Percentiles rank a stretch among this genome's conserved stretches.
Evolutionary conservation across 2,797 vertebrate genomes (phyloP).

Genomic region (Gymnoscopelus microlampas): DNA sequence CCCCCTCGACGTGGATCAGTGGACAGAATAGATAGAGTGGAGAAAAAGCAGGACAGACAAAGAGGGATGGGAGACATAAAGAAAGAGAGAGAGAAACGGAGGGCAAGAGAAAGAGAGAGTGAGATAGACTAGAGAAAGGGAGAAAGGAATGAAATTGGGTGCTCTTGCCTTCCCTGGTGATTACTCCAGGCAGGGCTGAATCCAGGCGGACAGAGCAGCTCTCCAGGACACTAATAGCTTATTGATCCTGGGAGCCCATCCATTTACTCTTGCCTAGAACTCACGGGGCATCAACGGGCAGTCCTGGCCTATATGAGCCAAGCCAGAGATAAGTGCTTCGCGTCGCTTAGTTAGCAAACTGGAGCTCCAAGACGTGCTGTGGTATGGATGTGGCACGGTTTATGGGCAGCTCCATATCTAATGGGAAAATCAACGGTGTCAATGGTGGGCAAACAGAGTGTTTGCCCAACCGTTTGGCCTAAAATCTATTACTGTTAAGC

Average conservation of each 20-base stretch:
- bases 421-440: no score
- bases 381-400: no score
- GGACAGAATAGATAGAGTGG: not conserved
- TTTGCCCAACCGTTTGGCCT: no score
- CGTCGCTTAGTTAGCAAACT: constrained; percentile 32
- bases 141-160: constrained; percentile 19
- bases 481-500: no score
- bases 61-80: not conserved
- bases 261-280: constrained; percentile 24
- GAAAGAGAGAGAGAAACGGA: not conserved
- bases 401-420: no score
- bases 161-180: constrained; percentile 45
- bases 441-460: no score
- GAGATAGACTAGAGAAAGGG: constrained; percentile 8
- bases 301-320: constrained; percentile 27
- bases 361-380: no score
- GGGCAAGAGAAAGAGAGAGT: not conserved
- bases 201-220: constrained; percentile 31
- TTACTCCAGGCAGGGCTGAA: constrained; percentile 48
- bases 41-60: not conserved
- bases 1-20: not conserved
- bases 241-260: constrained; percentile 61
- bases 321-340: constrained; percentile 37
- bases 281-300: constrained; percentile 30
- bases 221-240: constrained; percentile 62